Percentiles rank a stretch among this genome's conserved stretches.
Evolutionary conservation across 2,888 invertebrate genomes (phyloP).

Genomic region (Pemphredon lugubris): DNA sequence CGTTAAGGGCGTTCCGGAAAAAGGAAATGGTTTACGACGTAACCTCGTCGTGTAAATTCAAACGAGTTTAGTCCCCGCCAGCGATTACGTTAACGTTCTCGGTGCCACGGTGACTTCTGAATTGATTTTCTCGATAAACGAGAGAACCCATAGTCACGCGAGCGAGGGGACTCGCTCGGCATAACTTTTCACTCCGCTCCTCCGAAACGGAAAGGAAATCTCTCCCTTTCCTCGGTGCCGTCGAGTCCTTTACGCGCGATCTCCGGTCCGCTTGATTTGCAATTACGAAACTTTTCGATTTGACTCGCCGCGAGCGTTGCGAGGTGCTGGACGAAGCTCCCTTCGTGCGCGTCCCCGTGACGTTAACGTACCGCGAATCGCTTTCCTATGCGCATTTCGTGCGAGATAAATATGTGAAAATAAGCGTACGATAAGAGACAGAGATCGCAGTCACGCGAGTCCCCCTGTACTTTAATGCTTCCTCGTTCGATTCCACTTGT

Average conservation of each 20-base stretch:
- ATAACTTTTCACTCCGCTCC: conserved; percentile 10
- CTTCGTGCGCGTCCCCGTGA: too few relatives aligned
- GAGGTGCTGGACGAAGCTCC: too few relatives aligned
- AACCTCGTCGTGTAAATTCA: conserved; percentile 6
- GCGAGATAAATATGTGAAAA: conserved; percentile 4
- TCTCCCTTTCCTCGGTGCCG: not conserved
- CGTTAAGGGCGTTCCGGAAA: not conserved
- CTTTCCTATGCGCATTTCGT: not conserved
- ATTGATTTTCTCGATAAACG: conserved; percentile 41
- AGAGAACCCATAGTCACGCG: conserved; percentile 42
- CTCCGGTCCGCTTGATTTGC: not conserved
- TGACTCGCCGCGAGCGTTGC: too few relatives aligned
- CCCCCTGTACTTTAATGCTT: not conserved
- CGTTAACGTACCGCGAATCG: not conserved
- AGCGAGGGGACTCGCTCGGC: conserved; percentile 1
- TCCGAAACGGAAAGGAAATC: not conserved
- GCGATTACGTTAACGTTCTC: conserved; percentile 21
- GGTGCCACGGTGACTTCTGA: conserved; percentile 28
- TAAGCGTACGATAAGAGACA: not conserved
- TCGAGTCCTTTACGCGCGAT: not conserved
- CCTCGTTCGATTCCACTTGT: not conserved
- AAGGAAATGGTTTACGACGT: not conserved
- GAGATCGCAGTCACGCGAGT: conserved; percentile 7
- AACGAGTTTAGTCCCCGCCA: conserved; percentile 10
- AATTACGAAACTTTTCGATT: conserved; percentile 4